Evolutionary conservation across 2,888 invertebrate species (phyloP).

Genomic region (Bellardia bayeri): DNA sequence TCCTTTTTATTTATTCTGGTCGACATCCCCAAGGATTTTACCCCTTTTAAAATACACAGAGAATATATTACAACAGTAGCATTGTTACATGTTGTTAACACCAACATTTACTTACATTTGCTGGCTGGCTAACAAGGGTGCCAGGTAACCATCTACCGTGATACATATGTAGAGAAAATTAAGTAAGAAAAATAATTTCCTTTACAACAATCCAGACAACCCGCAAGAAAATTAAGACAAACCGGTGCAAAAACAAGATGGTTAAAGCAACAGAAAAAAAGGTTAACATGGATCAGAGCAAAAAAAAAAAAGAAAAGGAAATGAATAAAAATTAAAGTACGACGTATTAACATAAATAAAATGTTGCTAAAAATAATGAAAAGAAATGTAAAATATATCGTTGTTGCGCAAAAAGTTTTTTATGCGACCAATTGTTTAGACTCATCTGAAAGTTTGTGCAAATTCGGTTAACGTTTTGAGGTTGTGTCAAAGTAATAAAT

Average conservation of each 20-base stretch:
- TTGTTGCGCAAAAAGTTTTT: not conserved
- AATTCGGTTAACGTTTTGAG: too few relatives aligned
- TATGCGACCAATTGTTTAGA: too few relatives aligned
- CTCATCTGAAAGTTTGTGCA: too few relatives aligned
- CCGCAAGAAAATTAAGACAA: conserved; percentile 61
- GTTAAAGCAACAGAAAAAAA: not conserved
- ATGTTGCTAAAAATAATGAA: conserved; percentile 24
- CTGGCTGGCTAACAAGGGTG: conserved; percentile 19
- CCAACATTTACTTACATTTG: conserved; percentile 21
- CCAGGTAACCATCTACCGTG: not conserved
- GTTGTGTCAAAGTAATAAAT: too few relatives aligned
- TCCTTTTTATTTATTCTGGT: conserved; percentile 17
- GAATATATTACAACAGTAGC: not conserved
- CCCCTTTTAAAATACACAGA: conserved; percentile 22
- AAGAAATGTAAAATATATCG: not conserved
- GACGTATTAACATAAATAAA: conserved; percentile 51
- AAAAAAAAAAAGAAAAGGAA: not conserved
- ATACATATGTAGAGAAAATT: conserved; percentile 41
- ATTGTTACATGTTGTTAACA: not conserved
- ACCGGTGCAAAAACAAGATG: conserved; percentile 5
- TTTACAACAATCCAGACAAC: conserved; percentile 58
- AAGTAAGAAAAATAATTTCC: conserved; percentile 67
- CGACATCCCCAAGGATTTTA: conserved; percentile 50
- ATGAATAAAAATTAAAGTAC: conserved; percentile 47
- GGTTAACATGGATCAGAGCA: conserved; percentile 5